Conservation (phyloP, 2,797 vertebrate genomes). For the Sitta carolinensis region DNA sequence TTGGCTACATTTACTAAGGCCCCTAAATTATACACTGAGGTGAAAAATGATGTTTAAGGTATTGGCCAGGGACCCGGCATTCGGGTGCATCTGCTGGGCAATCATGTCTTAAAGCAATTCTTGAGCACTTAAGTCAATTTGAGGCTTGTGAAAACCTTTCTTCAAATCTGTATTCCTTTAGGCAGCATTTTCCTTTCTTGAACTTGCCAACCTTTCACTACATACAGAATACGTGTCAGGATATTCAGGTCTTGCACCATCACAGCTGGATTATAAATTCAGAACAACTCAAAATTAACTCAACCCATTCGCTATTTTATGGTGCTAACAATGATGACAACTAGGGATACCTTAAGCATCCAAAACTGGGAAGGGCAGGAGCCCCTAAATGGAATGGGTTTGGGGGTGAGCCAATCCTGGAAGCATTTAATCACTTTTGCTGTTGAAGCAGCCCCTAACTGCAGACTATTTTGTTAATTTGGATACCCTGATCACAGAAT, state of each 20-base stretch:
- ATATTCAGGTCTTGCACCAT: background rate
- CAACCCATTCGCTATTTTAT: background rate
- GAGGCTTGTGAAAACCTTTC: background rate
- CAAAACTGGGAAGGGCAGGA: background rate
- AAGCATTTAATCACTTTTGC: background rate
- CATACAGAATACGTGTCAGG: background rate
- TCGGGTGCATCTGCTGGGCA: background rate
- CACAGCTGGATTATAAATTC: background rate
- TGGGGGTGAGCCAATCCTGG: background rate
- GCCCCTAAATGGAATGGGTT: background rate
- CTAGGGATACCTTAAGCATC: background rate
- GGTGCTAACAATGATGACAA: background rate
- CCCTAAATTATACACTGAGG: background rate
- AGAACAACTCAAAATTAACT: background rate
- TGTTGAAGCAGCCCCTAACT: background rate
- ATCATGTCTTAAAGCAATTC: background rate
- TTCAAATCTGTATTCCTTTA: background rate
- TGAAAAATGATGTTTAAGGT: background rate
- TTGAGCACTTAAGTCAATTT: background rate
- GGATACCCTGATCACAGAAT: background rate
- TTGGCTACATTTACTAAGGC: background rate
- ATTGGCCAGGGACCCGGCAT: background rate
- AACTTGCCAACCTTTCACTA: background rate
- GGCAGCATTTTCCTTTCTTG: background rate
- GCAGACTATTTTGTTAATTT: background rate